These are phyloP conservation scores for Caranx melampygus DNA, from an alignment of 2,113 vertebrate species.

Conservation along the genomic window DNA sequence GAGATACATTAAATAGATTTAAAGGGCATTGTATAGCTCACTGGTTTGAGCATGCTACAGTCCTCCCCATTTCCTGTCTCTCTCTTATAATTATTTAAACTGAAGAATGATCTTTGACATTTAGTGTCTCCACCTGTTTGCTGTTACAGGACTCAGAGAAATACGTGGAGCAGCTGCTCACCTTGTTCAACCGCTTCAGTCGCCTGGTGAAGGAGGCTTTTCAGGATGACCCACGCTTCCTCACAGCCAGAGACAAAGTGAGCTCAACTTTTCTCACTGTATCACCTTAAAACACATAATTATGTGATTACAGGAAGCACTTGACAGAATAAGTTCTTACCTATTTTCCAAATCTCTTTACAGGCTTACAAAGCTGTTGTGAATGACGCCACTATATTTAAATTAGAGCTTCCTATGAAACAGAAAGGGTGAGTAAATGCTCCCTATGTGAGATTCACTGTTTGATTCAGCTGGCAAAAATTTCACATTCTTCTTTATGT, in stretches of 20 bases:
- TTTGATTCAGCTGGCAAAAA: not conserved
- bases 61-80: no score
- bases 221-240: constrained; percentile 98
- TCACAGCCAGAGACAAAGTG: constrained; percentile 98
- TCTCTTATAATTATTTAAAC: no score
- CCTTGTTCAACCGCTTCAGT: constrained; percentile 98
- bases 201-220: constrained; percentile 98
- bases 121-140: not conserved
- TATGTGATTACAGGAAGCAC: rapidly evolving
- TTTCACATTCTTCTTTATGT: not conserved
- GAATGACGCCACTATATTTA: constrained; percentile 99
- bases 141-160: constrained; percentile 94
- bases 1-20: no score
- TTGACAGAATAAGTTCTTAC: not conserved
- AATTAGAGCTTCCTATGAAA: constrained; percentile 98
- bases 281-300: not conserved
- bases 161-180: constrained; percentile 98
- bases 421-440: constrained; percentile 93
- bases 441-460: rapidly evolving
- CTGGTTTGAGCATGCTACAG: no score
- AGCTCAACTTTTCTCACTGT: not conserved
- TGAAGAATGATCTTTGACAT: not conserved
- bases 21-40: no score
- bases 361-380: constrained; percentile 99
- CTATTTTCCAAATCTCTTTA: constrained; percentile 8